Conservation (phyloP, 2,797 vertebrate genomes). For the Parauchenoglanis punctatus region DNA sequence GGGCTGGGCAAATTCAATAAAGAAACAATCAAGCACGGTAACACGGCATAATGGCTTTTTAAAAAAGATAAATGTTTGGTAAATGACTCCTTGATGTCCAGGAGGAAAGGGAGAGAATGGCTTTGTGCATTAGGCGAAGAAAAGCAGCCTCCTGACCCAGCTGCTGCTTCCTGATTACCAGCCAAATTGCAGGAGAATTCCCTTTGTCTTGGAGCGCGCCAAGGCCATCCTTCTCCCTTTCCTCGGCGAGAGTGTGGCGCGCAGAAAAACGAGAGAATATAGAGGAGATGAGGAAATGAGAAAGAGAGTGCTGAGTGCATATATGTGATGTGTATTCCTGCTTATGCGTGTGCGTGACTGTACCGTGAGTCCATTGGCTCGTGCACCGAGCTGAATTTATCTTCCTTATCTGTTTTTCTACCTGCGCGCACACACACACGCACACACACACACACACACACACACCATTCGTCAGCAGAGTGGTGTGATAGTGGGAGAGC, state of each 20-base stretch:
- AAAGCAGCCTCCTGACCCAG: conserved; percentile 58
- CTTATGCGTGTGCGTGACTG: background rate
- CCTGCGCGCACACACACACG: background rate
- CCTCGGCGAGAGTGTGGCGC: background rate
- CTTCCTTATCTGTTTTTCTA: conserved; percentile 45
- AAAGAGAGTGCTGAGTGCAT: conserved; percentile 8
- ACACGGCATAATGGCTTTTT: conserved; percentile 67
- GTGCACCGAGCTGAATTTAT: conserved; percentile 48
- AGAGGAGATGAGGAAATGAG: conserved; percentile 24
- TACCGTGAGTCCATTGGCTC: conserved; percentile 17
- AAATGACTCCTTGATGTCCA: conserved; percentile 66
- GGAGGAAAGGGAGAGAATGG: conserved; percentile 59
- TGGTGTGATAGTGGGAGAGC: conserved; percentile 38
- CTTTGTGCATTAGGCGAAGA: conserved; percentile 60
- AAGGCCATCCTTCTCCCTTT: conserved; percentile 50
- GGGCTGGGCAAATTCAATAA: conserved; percentile 63
- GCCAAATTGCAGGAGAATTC: conserved; percentile 60
- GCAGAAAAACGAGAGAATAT: background rate
- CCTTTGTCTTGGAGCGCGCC: conserved; percentile 50
- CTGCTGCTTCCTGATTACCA: conserved; percentile 62
- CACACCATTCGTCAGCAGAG: conserved; percentile 41
- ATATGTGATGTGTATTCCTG: background rate
- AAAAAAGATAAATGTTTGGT: conserved; percentile 66
- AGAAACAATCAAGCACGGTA: conserved; percentile 65
- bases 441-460: background rate